These are phyloP conservation scores for Ciona savignyi DNA, from an alignment of 23 tunicate species.

Conservation along the genomic window DNA sequence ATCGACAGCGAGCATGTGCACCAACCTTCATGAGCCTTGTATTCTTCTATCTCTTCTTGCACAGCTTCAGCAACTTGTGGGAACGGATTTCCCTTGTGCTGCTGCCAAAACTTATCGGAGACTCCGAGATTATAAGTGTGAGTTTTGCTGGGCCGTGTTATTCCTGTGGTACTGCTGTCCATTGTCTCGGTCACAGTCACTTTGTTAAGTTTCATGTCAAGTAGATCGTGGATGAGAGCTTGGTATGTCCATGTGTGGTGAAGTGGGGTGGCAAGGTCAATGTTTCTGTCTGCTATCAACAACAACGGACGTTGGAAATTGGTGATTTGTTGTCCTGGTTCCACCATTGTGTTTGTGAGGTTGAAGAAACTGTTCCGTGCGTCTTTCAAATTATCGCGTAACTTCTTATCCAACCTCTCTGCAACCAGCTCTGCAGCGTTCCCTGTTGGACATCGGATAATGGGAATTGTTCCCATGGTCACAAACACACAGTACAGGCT, in stretches of 20 bases:
- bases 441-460: constrained; percentile 89
- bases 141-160: constrained; percentile 37
- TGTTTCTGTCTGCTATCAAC: constrained; percentile 67
- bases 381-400: constrained; percentile 86
- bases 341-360: constrained; percentile 24
- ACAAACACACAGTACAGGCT: constrained; percentile 90
- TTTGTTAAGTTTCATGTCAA: constrained; percentile 76
- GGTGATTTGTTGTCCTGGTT: constrained; percentile 51
- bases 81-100: constrained; percentile 76
- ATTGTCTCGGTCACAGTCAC: constrained; percentile 57
- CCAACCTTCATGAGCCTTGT: constrained; percentile 73
- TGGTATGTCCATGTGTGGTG: constrained; percentile 98
- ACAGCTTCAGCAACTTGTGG: constrained; percentile 99
- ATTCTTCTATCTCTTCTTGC: constrained; percentile 92
- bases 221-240: constrained; percentile 73
- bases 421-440: constrained; percentile 97
- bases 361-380: constrained; percentile 92
- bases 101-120: constrained; percentile 82
- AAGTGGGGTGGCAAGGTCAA: constrained; percentile 92
- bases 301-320: constrained; percentile 88
- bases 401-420: constrained; percentile 66
- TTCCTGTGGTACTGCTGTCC: constrained; percentile 33
- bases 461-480: constrained; percentile 73
- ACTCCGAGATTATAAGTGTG: constrained; percentile 56
- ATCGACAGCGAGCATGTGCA: no score